Evolutionary conservation across 2,113 vertebrate species (phyloP).

Genomic region (Hucho hucho): DNA sequence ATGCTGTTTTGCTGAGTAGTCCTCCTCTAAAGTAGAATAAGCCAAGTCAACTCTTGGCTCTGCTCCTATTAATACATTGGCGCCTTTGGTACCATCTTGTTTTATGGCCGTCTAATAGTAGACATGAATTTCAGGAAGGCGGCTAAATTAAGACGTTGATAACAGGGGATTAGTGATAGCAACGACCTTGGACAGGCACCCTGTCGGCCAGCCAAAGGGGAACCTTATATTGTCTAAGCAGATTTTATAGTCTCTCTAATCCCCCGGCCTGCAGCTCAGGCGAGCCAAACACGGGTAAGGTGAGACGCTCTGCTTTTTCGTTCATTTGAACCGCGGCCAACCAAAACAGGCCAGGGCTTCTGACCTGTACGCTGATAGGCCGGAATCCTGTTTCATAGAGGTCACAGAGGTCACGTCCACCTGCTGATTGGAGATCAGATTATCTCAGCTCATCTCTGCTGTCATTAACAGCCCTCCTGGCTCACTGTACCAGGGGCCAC

Average conservation of each 20-base stretch:
- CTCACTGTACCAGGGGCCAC: background rate
- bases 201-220: constrained; percentile 42
- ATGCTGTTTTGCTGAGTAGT: constrained; percentile 2
- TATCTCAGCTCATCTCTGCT: constrained; percentile 7
- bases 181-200: constrained; percentile 17
- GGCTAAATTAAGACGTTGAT: constrained; percentile 54
- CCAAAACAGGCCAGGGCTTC: constrained; percentile 15
- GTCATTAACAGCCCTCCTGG: background rate
- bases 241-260: constrained; percentile 56
- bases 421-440: constrained; percentile 31
- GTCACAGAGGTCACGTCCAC: constrained; percentile 29
- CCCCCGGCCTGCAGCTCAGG: constrained; percentile 44
- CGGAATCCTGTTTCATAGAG: constrained; percentile 15
- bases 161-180: constrained; percentile 51
- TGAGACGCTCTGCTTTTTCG: constrained; percentile 37
- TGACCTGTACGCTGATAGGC: constrained; percentile 13
- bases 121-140: constrained; percentile 53
- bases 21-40: background rate
- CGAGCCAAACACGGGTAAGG: constrained; percentile 50
- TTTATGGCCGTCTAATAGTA: constrained; percentile 58
- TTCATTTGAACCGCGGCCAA: constrained; percentile 37
- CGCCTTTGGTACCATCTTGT: constrained; percentile 27
- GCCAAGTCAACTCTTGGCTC: constrained; percentile 4
- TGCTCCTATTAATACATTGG: constrained; percentile 41
- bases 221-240: constrained; percentile 56